phyloP scores from a whole-genome alignment of 1,140 invertebrate species.

The Drosophila sp. region DNA sequence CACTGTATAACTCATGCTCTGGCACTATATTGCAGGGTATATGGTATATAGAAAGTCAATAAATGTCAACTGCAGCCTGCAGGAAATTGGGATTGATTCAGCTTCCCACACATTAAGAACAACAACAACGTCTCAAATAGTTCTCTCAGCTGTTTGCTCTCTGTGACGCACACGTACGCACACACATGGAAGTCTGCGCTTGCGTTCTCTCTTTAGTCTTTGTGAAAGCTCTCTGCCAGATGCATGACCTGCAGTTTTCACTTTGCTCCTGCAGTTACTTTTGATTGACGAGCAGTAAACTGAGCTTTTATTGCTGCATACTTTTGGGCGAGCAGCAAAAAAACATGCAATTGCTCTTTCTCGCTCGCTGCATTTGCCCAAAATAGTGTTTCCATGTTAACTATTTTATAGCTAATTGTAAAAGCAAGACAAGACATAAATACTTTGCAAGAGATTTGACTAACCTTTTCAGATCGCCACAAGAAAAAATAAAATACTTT shows the following conservation, averaged over 20 bases:
- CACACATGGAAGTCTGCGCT: slow-evolving; percentile 8
- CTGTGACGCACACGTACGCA: neutral
- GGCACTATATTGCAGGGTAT: slow-evolving; percentile 4
- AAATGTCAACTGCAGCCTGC: neutral
- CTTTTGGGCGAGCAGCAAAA: slow-evolving; percentile 9
- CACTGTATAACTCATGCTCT: neutral
- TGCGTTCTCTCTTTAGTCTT: slow-evolving; percentile 1
- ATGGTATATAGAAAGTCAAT: slow-evolving; percentile 1
- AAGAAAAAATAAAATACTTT: too few relatives aligned
- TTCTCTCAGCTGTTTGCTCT: slow-evolving; percentile 27
- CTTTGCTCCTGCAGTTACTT: neutral
- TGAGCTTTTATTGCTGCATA: slow-evolving; percentile 19
- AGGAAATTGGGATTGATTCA: slow-evolving; percentile 4
- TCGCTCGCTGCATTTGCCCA: neutral
- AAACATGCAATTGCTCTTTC: slow-evolving; percentile 3
- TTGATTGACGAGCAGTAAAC: neutral
- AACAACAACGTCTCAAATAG: slow-evolving; percentile 10
- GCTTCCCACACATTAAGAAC: neutral
- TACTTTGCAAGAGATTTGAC: too few relatives aligned
- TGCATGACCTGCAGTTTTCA: slow-evolving; percentile 13
- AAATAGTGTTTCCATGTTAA: too few relatives aligned
- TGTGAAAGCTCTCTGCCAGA: neutral
- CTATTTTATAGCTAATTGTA: too few relatives aligned
- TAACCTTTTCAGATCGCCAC: too few relatives aligned
- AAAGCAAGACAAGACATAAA: too few relatives aligned